Conservation (phyloP, 2,888 invertebrate genomes). For the Troglohyphantes excavatus region DNA sequence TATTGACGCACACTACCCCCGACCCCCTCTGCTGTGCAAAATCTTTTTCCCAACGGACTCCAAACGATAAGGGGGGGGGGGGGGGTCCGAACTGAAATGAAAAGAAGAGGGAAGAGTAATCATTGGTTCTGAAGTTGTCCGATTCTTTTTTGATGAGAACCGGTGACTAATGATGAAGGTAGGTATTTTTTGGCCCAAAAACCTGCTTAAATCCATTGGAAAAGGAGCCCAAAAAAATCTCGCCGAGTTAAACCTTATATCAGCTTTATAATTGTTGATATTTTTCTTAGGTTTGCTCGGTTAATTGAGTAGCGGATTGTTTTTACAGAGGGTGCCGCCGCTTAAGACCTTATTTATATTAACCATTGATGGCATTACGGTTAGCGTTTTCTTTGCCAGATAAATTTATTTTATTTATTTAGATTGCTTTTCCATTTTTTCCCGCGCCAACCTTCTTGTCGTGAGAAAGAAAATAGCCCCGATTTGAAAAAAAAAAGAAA, state of each 20-base stretch:
- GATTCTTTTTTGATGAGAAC: conserved; percentile 74
- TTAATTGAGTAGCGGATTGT: conserved; percentile 78
- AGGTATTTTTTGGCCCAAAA: conserved; percentile 77
- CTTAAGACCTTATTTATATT: conserved; percentile 78
- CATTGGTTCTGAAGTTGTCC: conserved; percentile 75
- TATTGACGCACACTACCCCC: conserved; percentile 73
- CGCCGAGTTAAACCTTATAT: conserved; percentile 73
- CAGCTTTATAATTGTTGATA: conserved; percentile 79
- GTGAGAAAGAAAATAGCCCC: conserved; percentile 13
- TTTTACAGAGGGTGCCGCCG: conserved; percentile 74
- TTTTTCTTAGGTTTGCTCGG: conserved; percentile 78
- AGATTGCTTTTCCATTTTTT: conserved; percentile 58
- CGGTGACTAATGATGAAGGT: conserved; percentile 77
- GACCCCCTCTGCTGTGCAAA: conserved; percentile 54
- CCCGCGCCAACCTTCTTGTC: neutral
- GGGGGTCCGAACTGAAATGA: conserved; percentile 65
- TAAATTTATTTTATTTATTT: conserved; percentile 77
- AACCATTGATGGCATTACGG: conserved; percentile 78
- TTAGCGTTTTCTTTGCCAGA: conserved; percentile 72
- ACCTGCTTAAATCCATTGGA: conserved; percentile 75
- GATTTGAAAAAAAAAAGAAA: neutral
- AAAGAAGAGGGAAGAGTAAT: conserved; percentile 75
- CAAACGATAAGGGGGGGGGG: conserved; percentile 9
- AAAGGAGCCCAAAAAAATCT: conserved; percentile 42
- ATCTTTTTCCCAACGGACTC: conserved; percentile 69